Base-by-base conservation (phyloP, 2,797 vertebrate genomes). In the Gorsachius magnificus region DNA sequence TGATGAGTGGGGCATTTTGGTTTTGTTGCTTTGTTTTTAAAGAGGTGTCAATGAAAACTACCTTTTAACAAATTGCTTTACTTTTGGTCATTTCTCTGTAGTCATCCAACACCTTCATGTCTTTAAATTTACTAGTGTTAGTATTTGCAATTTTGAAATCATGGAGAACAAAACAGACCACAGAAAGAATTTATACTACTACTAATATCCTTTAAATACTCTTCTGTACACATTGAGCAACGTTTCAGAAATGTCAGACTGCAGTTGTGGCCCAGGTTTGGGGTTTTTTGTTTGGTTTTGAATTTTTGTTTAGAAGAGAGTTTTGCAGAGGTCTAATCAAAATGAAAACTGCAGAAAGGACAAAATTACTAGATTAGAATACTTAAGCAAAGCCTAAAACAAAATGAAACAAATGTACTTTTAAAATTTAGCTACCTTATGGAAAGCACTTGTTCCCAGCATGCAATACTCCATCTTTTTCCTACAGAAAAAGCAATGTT, bases 401-500 rank as follows among this genome's bases (percentile, higher is more conserved):
- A 97, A 92, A 93, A 94, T 92, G 29, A 95, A 97, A 94, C 69
- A 96, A 94, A 97, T 69, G 90, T 92, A 97, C 94, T 97, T 97
- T 94, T 83, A 97, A 97, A 97, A 88, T 96, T 95, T 95, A 96
- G 95, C 96, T 96, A 95, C 96, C 96, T 96, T 96, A 96, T 96
- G 93, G 94, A 96, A 96, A 97, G 94, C 94, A 97, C 94, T 97
- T 96, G 95, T 94, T 95, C 96, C 96, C 96, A 97, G 96, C 96
- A 97, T 97, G 96, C 96, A 97, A 96, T 94, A 96, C 94, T 97
- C 96, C 96, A 97, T 96, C 95, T 91, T 96, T 96, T 77, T 96
- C 96, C 96, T 96, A 97, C 94, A 97, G 96, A 97, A 96, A 97
- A 96, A 97, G 96, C 95, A 97, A 95, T 19, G 95, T 95, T 97